A percentile compares a stretch with the other conserved stretches of the same genome.
These are phyloP conservation scores for Salvator merianae DNA, from an alignment of 2,113 vertebrate species.

Conservation along the genomic window DNA sequence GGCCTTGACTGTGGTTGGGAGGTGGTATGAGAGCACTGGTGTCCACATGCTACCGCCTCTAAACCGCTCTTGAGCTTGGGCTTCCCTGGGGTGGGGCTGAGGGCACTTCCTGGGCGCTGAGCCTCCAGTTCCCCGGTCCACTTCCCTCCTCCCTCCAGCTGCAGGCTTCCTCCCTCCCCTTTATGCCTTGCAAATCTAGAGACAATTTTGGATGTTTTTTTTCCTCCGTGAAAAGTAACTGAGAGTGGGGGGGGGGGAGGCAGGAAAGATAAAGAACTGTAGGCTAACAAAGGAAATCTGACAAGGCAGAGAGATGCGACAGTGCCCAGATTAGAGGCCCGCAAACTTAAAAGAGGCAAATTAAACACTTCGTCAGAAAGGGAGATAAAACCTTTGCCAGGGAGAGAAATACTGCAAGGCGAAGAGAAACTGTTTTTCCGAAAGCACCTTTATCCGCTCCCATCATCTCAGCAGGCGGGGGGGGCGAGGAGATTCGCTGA, in stretches of 20 bases:
- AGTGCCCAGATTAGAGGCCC: slow-evolving; percentile 4
- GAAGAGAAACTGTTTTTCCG: background rate
- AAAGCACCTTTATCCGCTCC: background rate
- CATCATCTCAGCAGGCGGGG: background rate
- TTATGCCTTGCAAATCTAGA: background rate
- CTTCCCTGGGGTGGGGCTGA: no score
- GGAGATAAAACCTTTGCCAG: background rate
- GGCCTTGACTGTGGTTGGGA: no score
- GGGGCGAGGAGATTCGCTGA: background rate
- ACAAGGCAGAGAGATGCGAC: background rate
- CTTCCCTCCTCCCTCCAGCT: background rate
- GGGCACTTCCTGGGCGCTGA: no score
- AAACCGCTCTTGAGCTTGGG: no score
- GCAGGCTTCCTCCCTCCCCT: background rate
- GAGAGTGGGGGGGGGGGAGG: background rate
- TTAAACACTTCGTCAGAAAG: background rate
- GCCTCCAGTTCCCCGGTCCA: no score
- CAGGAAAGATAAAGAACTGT: background rate
- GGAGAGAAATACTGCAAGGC: background rate
- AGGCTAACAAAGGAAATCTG: slow-evolving; percentile 7
- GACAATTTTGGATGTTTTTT: background rate
- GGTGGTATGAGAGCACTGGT: no score
- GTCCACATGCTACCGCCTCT: no score
- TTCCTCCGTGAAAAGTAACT: background rate
- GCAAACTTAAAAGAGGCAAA: slow-evolving; percentile 22